Percentiles rank a stretch among this genome's conserved stretches.
These are phyloP conservation scores for Dryobotodes eremita DNA, from an alignment of 2,888 invertebrate genomes.

Conservation along the genomic window DNA sequence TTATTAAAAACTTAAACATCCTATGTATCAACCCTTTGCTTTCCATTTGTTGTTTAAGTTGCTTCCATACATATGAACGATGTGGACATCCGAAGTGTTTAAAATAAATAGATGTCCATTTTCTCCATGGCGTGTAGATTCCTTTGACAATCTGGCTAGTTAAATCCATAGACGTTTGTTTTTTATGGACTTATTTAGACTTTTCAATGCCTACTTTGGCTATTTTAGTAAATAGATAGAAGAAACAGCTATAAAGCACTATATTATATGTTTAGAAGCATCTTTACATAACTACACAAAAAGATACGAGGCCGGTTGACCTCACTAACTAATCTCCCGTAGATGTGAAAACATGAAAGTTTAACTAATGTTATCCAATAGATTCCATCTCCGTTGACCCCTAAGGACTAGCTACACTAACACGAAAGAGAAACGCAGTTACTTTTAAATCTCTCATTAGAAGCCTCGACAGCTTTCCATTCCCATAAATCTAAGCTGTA, in stretches of 20 bases:
- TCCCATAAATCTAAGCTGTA: conserved; percentile 62
- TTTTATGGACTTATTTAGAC: background rate
- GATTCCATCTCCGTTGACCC: conserved; percentile 18
- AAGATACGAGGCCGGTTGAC: background rate
- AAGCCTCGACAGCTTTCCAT: conserved; percentile 60
- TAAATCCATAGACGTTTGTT: too few relatives aligned
- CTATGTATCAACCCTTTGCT: background rate
- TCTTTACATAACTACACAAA: background rate
- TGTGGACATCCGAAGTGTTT: conserved; percentile 25
- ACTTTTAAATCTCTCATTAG: conserved; percentile 67
- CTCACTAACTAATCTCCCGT: background rate
- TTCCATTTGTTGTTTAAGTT: conserved; percentile 5
- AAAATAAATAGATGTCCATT: conserved; percentile 13
- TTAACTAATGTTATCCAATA: background rate
- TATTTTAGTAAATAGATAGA: background rate
- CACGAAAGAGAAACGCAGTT: conserved; percentile 57
- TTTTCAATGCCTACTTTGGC: background rate
- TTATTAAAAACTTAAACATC: background rate
- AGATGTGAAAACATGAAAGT: background rate
- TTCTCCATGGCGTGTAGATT: background rate
- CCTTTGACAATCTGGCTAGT: background rate
- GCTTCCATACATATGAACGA: conserved; percentile 2
- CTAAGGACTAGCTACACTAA: conserved; percentile 18
- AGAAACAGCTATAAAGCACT: background rate
- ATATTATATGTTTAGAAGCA: background rate